Base-by-base conservation (phyloP, 1,140 invertebrate genomes). In the Babylonia areolata region DNA sequence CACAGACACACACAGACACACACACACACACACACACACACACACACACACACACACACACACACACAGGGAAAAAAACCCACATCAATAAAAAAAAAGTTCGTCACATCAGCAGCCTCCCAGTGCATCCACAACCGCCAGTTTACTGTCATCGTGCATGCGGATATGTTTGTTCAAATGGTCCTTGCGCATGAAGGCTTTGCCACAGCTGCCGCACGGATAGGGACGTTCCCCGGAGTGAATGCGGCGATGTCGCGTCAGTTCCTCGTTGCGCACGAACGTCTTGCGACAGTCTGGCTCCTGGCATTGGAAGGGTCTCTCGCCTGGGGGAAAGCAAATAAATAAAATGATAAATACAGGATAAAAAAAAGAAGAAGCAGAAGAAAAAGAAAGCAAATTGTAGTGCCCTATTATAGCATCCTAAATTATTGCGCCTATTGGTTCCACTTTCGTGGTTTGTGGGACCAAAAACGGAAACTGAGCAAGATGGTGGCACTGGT, bases 171-270 rank as follows among this genome's bases (percentile, higher is more conserved):
- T 97, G 96, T 93, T 96, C 95, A 95, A 96, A 93, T 98, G 98
- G 92, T 97, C 97, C 92, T 98, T 97, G 40, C 97, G 95, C 83
- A 97, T 97, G 93, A 98, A 98, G 93, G 97, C 96, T 69, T 97
- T 97, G 15, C 97, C 97, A 93, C 97, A 98, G 92, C 97, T 96
- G 91, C 98, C 97, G 78, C 89, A 90, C 9, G 39, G 64, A 51
- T 90, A 87, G 15, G 89, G 90, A 46, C 86, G 81, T 69, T 89
- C 89, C 12, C 88, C 89, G 58, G 89, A 89, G 85, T 90, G 90
- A 71, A 89, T 91, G 33, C 89, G 80, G 17, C 86, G 84, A 84
- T 91, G 90, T 5, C 88, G 85, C 15, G 88, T 90, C 58, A 90
- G 75, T 35, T 87, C 85, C 64, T 88, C 86, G 81, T 88, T 88